Conservation (phyloP, 2,888 invertebrate genomes). For the Acronicta psi region DNA sequence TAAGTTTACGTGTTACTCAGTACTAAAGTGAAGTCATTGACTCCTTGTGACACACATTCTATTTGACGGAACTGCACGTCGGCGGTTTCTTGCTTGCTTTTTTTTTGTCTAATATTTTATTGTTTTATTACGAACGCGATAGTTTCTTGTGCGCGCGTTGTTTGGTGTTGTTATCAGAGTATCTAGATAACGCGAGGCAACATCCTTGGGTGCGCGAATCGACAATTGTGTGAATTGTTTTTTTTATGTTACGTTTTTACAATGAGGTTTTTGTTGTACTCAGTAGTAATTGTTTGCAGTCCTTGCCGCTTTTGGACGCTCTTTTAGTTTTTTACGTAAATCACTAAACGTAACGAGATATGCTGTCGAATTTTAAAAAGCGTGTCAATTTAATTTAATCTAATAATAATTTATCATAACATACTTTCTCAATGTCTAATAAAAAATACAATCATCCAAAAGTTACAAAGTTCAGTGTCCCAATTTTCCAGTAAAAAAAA, state of each 20-base stretch:
- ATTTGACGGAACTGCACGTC: conserved; percentile 80
- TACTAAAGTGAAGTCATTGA: conserved; percentile 79
- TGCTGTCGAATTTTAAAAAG: no score
- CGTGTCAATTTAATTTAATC: not conserved
- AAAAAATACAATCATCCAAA: not conserved
- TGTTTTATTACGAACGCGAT: conserved; percentile 64
- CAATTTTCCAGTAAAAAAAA: conserved; percentile 29
- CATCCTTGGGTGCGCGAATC: conserved; percentile 62
- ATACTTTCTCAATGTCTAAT: not conserved
- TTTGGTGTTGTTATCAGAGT: conserved; percentile 66
- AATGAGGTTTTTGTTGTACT: conserved; percentile 50
- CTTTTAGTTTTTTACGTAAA: conserved; percentile 8
- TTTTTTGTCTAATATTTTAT: conserved; percentile 73
- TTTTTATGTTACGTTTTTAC: conserved; percentile 37
- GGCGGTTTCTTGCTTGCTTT: conserved; percentile 68
- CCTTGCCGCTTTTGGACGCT: conserved; percentile 23
- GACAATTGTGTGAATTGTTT: conserved; percentile 60
- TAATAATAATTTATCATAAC: not conserved
- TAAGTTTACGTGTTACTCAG: conserved; percentile 76
- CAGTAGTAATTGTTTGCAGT: conserved; percentile 23
- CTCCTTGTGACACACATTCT: conserved; percentile 88
- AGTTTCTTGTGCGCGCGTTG: conserved; percentile 60
- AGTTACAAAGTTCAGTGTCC: conserved; percentile 7
- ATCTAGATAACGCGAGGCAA: conserved; percentile 68
- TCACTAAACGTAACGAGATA: no score